A percentile compares a stretch with the other conserved stretches of the same genome.
Evolutionary conservation across 2,888 invertebrate species (phyloP).

Genomic region (Teleogryllus oceanicus): DNA sequence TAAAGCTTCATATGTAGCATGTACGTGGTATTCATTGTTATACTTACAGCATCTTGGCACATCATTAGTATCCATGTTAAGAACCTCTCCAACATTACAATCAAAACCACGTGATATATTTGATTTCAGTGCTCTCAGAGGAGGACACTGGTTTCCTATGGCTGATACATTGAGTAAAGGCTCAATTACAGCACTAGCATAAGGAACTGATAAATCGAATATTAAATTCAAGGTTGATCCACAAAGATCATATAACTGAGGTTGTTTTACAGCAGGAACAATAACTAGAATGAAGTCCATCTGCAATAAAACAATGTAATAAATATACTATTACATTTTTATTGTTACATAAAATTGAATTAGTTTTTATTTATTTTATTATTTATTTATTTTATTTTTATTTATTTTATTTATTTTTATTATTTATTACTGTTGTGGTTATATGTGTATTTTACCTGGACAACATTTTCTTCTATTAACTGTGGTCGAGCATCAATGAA

Average conservation of each 20-base stretch:
- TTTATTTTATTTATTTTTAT: too few relatives aligned
- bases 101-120: constrained; percentile 85
- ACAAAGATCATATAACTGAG: constrained; percentile 89
- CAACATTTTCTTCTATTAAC: constrained; percentile 79
- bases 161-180: constrained; percentile 83
- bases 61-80: constrained; percentile 88
- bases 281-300: constrained; percentile 87
- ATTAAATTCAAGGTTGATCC: constrained; percentile 90
- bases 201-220: constrained; percentile 89
- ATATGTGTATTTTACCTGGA: constrained; percentile 52
- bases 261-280: constrained; percentile 81
- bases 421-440: neutral
- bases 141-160: constrained; percentile 90
- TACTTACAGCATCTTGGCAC: constrained; percentile 86
- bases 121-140: constrained; percentile 80
- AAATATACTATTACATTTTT: too few relatives aligned
- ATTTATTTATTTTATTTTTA: too few relatives aligned
- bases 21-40: neutral
- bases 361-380: too few relatives aligned
- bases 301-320: constrained; percentile 39
- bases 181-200: constrained; percentile 85
- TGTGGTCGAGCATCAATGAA: constrained; percentile 79
- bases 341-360: too few relatives aligned
- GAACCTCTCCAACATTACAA: constrained; percentile 88
- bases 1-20: too few relatives aligned